Percentiles rank a stretch among this genome's conserved stretches.
phyloP scores from a whole-genome alignment of 2,113 vertebrate genomes.

The Marcusenius ussheri region DNA sequence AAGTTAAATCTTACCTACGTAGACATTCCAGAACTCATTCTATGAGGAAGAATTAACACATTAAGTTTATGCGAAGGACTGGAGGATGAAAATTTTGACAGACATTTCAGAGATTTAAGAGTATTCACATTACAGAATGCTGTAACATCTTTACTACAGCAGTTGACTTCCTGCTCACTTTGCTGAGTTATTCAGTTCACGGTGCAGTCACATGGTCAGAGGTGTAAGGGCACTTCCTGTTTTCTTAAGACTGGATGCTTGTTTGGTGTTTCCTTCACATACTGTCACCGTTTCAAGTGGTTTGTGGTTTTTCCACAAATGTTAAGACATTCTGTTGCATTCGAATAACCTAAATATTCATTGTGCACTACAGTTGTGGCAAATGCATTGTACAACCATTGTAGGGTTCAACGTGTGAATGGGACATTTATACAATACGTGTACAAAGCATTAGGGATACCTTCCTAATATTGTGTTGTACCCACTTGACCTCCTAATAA shows the following conservation, averaged over 20 bases:
- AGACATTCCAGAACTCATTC: constrained; percentile 78
- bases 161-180: background rate
- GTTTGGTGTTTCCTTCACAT: background rate
- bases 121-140: background rate
- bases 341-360: background rate
- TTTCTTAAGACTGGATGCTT: background rate
- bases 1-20: constrained; percentile 66
- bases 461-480: background rate
- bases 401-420: background rate
- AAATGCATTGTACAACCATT: background rate
- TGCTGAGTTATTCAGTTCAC: background rate
- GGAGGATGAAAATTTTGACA: background rate
- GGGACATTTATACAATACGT: background rate
- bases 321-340: background rate
- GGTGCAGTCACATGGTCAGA: background rate
- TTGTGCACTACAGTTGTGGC: background rate
- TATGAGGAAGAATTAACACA: constrained; percentile 43
- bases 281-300: background rate
- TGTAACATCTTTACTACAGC: background rate
- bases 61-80: background rate
- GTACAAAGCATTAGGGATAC: background rate
- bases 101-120: background rate
- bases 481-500: background rate
- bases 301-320: background rate
- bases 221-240: background rate